phyloP scores from a whole-genome alignment of 92 coral and sea anemone genomes.

The Phenganax marumi region DNA sequence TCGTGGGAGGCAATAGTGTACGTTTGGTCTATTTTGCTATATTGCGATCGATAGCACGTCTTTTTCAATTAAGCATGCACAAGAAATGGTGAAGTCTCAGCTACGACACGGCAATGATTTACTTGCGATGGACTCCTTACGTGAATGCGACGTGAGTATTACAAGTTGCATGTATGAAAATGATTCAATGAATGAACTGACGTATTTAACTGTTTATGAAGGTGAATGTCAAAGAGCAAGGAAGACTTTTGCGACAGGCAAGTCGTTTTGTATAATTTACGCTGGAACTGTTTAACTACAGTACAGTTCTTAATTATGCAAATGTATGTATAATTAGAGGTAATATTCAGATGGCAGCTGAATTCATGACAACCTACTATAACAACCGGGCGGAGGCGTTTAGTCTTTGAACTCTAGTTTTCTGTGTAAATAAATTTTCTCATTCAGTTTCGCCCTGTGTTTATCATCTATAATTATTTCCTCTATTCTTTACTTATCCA shows the following conservation, averaged over 20 bases:
- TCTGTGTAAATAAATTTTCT: too few relatives aligned
- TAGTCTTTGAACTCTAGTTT: too few relatives aligned
- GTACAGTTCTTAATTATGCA: too few relatives aligned
- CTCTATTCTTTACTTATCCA: conserved; percentile 31
- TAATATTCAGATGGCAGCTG: too few relatives aligned
- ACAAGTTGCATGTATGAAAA: not conserved
- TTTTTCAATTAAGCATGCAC: conserved; percentile 66
- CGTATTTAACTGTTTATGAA: not conserved
- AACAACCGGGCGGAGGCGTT: too few relatives aligned
- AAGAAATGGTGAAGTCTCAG: conserved; percentile 94
- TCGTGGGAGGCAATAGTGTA: not conserved
- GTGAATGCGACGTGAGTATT: conserved; percentile 87
- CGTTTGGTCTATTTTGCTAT: not conserved
- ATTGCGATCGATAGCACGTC: too few relatives aligned
- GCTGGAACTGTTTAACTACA: not conserved
- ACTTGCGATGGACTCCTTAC: conserved; percentile 92
- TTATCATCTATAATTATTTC: not conserved
- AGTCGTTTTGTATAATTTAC: not conserved
- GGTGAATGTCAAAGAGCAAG: conserved; percentile 96
- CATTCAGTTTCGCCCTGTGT: not conserved
- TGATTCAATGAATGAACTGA: not conserved
- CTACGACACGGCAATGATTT: conserved; percentile 93
- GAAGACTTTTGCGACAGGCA: conserved; percentile 73
- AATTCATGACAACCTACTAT: too few relatives aligned
- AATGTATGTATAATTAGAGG: too few relatives aligned